phyloP scores from a whole-genome alignment of 2,888 invertebrate species.

The Thera britannica region DNA sequence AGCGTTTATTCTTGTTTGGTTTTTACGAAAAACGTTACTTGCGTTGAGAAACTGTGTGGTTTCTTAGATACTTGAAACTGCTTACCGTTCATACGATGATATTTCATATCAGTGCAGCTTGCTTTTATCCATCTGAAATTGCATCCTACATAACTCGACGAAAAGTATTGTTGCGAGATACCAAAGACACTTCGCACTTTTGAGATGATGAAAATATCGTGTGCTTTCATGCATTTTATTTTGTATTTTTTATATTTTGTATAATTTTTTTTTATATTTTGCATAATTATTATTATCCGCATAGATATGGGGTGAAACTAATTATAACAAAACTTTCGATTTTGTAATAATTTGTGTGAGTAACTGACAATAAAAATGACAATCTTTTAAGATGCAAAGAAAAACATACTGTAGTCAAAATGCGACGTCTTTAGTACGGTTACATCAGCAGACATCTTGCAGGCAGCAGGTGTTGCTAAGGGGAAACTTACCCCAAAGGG shows the following conservation, averaged over 20 bases:
- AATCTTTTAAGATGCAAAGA: background rate
- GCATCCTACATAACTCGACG: conserved; percentile 16
- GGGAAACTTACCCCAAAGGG: conserved; percentile 51
- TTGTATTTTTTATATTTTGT: too few relatives aligned
- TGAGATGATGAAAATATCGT: conserved; percentile 30
- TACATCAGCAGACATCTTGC: conserved; percentile 58
- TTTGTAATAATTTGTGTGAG: too few relatives aligned
- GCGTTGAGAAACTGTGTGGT: too few relatives aligned
- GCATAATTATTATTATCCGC: too few relatives aligned
- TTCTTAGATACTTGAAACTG: background rate
- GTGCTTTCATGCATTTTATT: background rate
- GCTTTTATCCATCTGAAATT: conserved; percentile 2
- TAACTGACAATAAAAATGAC: too few relatives aligned
- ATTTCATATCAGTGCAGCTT: background rate
- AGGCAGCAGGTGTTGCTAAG: conserved; percentile 61
- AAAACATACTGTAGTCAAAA: conserved; percentile 18
- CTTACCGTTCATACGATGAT: background rate
- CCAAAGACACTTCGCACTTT: conserved; percentile 29
- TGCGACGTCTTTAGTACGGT: conserved; percentile 53
- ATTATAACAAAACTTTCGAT: too few relatives aligned
- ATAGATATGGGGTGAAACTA: too few relatives aligned
- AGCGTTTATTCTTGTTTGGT: too few relatives aligned
- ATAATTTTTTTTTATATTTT: too few relatives aligned
- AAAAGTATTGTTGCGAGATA: conserved; percentile 24
- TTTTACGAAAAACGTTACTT: too few relatives aligned